These are phyloP conservation scores for Tangara arthus DNA, from an alignment of 2,797 vertebrate species.

Conservation along the genomic window DNA sequence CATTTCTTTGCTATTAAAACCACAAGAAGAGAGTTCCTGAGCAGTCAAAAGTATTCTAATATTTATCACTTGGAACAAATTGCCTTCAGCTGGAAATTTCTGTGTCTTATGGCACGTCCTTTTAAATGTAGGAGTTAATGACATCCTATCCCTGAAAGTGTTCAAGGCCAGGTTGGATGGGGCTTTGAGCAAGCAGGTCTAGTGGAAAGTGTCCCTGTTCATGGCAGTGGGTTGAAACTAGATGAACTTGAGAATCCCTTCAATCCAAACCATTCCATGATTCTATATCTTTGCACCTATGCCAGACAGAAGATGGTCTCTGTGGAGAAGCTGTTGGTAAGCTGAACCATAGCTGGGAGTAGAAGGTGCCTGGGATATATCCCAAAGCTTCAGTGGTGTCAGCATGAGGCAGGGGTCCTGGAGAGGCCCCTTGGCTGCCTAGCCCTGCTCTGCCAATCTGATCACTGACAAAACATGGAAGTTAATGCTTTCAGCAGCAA, in stretches of 20 bases:
- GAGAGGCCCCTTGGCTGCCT: background rate
- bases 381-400: background rate
- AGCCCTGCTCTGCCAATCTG: rapidly evolving
- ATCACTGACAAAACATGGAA: rapidly evolving
- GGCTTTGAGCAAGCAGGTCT: background rate
- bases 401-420: rapidly evolving
- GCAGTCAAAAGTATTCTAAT: background rate
- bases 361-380: background rate
- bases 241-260: background rate
- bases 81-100: background rate
- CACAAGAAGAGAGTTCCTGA: background rate
- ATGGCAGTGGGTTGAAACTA: background rate
- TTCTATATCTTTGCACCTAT: background rate
- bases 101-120: background rate
- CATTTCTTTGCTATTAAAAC: background rate
- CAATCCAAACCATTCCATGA: background rate
- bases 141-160: background rate
- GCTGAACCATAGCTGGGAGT: background rate
- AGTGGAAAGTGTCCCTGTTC: background rate
- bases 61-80: background rate
- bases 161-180: background rate
- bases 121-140: background rate
- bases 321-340: background rate
- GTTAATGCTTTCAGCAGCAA: background rate
- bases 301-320: background rate